These are phyloP conservation scores for Cephalopterus ornatus DNA, from an alignment of 2,113 vertebrate genomes.

Conservation along the genomic window DNA sequence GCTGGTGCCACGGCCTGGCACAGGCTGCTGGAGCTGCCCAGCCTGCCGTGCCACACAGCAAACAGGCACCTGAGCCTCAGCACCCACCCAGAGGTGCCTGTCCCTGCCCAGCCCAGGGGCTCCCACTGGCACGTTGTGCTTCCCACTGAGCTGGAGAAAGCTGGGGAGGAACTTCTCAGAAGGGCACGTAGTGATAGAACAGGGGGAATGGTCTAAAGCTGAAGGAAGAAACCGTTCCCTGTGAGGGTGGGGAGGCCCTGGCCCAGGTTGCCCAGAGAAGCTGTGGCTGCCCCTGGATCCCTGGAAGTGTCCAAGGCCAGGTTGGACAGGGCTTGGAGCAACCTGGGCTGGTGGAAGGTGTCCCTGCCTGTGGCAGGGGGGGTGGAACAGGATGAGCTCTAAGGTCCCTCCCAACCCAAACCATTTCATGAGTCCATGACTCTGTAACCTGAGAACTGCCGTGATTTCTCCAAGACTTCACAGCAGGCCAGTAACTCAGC, in stretches of 20 bases:
- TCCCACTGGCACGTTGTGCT: accelerated
- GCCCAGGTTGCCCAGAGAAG: background rate
- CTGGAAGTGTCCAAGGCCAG: background rate
- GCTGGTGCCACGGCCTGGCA: background rate
- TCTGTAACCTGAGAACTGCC: background rate
- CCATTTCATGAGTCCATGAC: background rate
- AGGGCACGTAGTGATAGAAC: background rate
- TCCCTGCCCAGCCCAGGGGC: background rate
- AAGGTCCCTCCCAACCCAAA: background rate
- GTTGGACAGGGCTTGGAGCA: accelerated
- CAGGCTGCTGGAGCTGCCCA: background rate
- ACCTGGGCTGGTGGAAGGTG: background rate
- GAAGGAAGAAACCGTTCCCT: background rate
- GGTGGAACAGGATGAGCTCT: background rate
- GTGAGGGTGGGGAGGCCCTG: accelerated
- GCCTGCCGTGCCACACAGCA: background rate
- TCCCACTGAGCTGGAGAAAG: background rate
- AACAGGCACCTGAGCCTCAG: background rate
- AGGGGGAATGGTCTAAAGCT: background rate
- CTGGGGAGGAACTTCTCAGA: background rate
- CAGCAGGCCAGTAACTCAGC: background rate
- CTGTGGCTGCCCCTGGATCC: background rate
- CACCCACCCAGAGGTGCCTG: background rate
- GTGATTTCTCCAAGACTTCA: background rate
- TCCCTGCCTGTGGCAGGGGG: background rate